phyloP scores from a whole-genome alignment of 1,140 invertebrate species.

The Vanessa tameamea region DNA sequence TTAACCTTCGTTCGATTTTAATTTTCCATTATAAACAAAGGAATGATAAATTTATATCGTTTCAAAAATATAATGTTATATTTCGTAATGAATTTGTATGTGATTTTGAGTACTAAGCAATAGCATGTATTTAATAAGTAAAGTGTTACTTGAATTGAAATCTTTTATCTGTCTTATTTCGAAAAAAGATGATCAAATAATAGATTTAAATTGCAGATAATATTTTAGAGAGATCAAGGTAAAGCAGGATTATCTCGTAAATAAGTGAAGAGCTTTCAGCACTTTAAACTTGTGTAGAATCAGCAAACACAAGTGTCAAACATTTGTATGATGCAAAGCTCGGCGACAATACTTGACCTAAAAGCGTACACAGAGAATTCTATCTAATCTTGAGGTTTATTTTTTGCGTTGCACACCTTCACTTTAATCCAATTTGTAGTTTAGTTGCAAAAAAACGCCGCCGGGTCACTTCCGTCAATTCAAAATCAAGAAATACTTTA shows the following conservation, averaged over 20 bases:
- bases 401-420: constrained; percentile 32
- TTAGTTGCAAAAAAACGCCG: constrained; percentile 5
- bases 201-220: constrained; percentile 17
- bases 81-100: too few species aligned
- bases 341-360: constrained; percentile 44
- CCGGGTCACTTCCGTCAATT: neutral
- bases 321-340: constrained; percentile 45
- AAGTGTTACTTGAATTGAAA: too few species aligned
- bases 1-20: constrained; percentile 13
- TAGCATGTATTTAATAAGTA: neutral
- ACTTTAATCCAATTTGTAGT: constrained; percentile 37
- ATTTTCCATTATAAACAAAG: neutral
- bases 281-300: constrained; percentile 39
- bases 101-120: too few species aligned
- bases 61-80: too few species aligned
- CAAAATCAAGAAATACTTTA: too few species aligned
- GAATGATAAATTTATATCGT: too few species aligned
- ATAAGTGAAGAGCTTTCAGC: constrained; percentile 33
- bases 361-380: constrained; percentile 42
- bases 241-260: constrained; percentile 35
- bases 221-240: constrained; percentile 33
- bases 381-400: constrained; percentile 43
- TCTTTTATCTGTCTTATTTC: neutral
- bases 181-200: constrained; percentile 2
- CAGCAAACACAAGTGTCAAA: constrained; percentile 42